Evolutionary conservation across 2,113 vertebrate genomes (phyloP).

Genomic region (Ammodytes marinus): DNA sequence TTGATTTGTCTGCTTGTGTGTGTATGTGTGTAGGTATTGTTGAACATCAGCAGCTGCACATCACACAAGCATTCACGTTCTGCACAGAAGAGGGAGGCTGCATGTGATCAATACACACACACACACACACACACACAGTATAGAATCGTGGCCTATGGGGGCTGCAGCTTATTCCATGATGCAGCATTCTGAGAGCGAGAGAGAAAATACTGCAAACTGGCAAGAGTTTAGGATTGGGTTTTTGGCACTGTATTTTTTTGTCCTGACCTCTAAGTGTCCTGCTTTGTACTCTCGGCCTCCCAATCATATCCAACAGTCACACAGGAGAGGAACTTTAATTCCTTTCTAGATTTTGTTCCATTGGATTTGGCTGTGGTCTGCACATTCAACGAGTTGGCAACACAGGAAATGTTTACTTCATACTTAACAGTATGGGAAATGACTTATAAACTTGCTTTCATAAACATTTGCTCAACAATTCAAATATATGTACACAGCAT

Average conservation of each 20-base stretch:
- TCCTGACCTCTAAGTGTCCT: slow-evolving; percentile 39
- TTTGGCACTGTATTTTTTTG: not conserved
- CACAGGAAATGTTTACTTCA: not conserved
- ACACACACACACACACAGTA: not conserved
- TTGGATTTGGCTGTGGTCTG: not conserved
- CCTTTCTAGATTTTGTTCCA: not conserved
- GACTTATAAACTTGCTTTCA: not conserved
- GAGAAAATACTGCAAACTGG: slow-evolving; percentile 11
- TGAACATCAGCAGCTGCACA: slow-evolving; percentile 78
- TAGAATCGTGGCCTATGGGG: not conserved
- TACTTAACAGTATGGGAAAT: not conserved
- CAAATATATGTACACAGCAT: not conserved
- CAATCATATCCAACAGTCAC: slow-evolving; percentile 9
- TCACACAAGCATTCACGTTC: slow-evolving; percentile 81
- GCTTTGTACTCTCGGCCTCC: not conserved
- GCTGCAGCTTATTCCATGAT: slow-evolving; percentile 18
- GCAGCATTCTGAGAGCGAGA: not conserved
- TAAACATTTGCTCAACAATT: not conserved
- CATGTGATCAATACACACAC: not conserved
- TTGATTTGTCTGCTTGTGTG: slow-evolving; percentile 21
- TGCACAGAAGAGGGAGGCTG: slow-evolving; percentile 26
- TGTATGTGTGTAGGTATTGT: slow-evolving; percentile 69
- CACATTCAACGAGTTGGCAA: not conserved
- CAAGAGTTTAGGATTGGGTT: not conserved
- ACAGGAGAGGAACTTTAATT: slow-evolving; percentile 8